Evolutionary conservation across 1,140 invertebrate species (phyloP), one percentile per base, ranked within the genome.

Genomic region (Drosophila repleta): DNA sequence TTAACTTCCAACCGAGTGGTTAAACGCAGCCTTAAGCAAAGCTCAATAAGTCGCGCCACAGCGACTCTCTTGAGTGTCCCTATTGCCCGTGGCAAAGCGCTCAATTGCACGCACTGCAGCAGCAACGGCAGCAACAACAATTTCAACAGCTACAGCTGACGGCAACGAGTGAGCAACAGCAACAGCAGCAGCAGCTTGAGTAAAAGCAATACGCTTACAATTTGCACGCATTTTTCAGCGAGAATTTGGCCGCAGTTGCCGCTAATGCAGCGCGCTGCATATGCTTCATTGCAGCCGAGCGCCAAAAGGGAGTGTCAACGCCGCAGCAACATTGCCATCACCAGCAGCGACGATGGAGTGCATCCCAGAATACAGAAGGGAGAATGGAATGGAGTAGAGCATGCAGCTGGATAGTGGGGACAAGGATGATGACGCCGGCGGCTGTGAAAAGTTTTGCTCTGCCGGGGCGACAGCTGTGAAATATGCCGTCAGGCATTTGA

Each of bases 401-500:
- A 63, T 62, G 57, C 7, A 65, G 53, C 45, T 53, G 63, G 48
- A 58, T 51, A 29, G 56, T 41, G 24, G 35, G 41, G 52, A 82
- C 24, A 60, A 77, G 24, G 53, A 67, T 15, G 66, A 56, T 24
- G 66, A 57, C 52, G 66, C 66, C 71, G 74, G 53, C 83, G 74
- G 67, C 68, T 60, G 57, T 56, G 73, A 85, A 84, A 84, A 87
- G 76, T 84, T 81, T 81, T 71, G 68, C 77, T 73, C 74, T 41
- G 84, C 79, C 83, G 43, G 39, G 84, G 79, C 83, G 83, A 87
- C 83, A 87, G 83, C 83, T 87, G 83, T 87, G 83, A 87, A 87
- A 87, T 87, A 87, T 87, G 83, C 83, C 83, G 83, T 87, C 79
- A 87, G 83, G 79, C 83, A 87, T 87, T 87, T 87, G 83, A 87